phyloP scores from a whole-genome alignment of 2,113 vertebrate genomes.

The Rhizomys pruinosus region DNA sequence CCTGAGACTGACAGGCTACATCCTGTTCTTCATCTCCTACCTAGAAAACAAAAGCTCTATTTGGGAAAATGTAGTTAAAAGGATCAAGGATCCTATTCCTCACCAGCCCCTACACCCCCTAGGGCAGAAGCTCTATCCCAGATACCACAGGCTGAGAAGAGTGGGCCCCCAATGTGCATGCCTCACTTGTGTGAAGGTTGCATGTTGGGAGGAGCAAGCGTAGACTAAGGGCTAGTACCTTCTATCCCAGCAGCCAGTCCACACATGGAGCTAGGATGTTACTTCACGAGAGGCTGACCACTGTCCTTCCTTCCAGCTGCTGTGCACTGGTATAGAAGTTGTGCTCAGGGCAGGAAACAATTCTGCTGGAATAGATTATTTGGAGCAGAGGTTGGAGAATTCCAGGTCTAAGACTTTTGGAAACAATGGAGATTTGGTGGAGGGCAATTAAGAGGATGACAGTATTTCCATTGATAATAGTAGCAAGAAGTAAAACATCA shows the following conservation, averaged over 20 bases:
- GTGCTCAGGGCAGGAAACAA: background rate
- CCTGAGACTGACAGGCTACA: too few relatives aligned
- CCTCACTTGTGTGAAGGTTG: background rate
- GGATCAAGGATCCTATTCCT: background rate
- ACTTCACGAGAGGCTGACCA: background rate
- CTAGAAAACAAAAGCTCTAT: background rate
- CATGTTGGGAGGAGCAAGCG: rapidly evolving
- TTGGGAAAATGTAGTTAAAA: background rate
- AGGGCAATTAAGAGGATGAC: conserved; percentile 53
- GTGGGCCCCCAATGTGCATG: background rate
- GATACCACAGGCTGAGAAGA: background rate
- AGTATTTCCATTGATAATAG: background rate
- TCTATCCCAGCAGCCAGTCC: background rate
- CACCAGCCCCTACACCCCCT: rapidly evolving
- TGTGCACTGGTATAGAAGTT: background rate
- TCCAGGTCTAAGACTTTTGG: conserved; percentile 45
- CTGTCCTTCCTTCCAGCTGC: background rate
- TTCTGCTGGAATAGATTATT: background rate
- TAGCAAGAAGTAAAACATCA: background rate
- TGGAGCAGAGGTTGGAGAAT: conserved; percentile 42
- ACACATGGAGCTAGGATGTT: background rate
- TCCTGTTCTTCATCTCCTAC: too few relatives aligned
- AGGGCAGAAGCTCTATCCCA: background rate
- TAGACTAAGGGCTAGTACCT: background rate
- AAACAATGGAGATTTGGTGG: conserved; percentile 37